Evolutionary conservation across 2,888 invertebrate genomes (phyloP), one percentile per base, ranked within the genome.

Genomic region (Herminia tarsipennalis): DNA sequence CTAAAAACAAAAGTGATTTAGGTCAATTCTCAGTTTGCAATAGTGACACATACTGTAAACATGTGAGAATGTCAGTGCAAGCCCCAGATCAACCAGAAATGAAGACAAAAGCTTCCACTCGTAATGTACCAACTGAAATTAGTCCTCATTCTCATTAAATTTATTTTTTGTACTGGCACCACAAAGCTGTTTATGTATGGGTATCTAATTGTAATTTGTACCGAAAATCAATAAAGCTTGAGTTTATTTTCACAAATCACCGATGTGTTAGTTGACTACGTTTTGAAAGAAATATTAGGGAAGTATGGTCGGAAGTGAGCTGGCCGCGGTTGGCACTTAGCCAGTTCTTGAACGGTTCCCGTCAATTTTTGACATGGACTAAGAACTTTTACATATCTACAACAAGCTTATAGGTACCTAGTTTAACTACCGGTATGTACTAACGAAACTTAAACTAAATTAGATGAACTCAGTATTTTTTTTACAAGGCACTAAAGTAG

Each of bases 221-320:
- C 44, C 35, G 28, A 57, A 62, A 41, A 43, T 58, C 56, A 59
- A 66, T 61, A 57, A 49, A 50, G 33, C 32, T 55, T 33, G 13
- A 52, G 64, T 69, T 62, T 70, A 61, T 68, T 73, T 72, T 65
- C 56, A 54, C 54, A 64, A 64, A 66, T 63, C 59, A 61, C 41
- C 43, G 43, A 52, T 27, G 52, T 38, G 38, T 45, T 47, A 52
- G 33, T 29, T 9, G 34, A 57, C 51, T 63, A 49, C 53, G 46
- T 57, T 63, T 63, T 52, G 50, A 66, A 73, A 74, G 70, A 76
- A 76, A 69, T 70, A 77, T 71, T 49, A 34, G 60, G 65, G 66
- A 72, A 76, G 70, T 63, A 63, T 62, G 53, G 44, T 69, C 68
- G 73, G 71, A 77, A 74, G 62, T 66, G 55, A 62, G 57, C 48